Evolutionary conservation across 2,113 vertebrate genomes (phyloP), one percentile per base, ranked within the genome.

Genomic region (Scolopax mira): DNA sequence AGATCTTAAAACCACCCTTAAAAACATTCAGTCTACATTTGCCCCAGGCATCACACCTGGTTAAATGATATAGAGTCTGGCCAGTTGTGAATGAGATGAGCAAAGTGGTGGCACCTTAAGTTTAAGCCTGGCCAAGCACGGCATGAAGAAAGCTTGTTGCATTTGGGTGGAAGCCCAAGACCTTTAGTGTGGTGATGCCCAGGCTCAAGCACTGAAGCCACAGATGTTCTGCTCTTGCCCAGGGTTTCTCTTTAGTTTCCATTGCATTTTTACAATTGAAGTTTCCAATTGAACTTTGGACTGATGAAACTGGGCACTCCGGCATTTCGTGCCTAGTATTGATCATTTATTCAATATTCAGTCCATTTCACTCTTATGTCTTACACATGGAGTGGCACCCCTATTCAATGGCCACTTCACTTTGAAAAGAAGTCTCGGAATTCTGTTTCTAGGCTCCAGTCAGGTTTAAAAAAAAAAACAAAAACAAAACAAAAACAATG

Each of bases 151-250:
- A 69, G n/a, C 16, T 62, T 41, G 4, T 24, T 48, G 28, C 0
- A 0, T 41, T 46, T n/a, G 10, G 13, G 15, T 72, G 31, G 31
- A 87, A 89, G 81, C 9, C 13, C 11, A 88, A 0, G 0, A 3
- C 18, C 21, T 89, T 31, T 39, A n/a, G 12, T 5, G 5, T 2
- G 0, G 19, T 8, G 37, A 30, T 28, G 7, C 17, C 30, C 31
- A 49, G 31, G 22, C 27, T 77, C 11, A 31, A 28, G 39, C 1
- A 1, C 33, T 66, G 27, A 83, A 69, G 55, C 21, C 31, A 65
- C 12, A 83, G 27, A 12, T 80, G 23, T 10, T 48, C 60, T 61
- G 49, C 11, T 42, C 37, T 74, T 57, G 42, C 17, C 28, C 35
- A 75, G 28, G 77, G 24, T 6, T 79, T 65, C 37, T 12, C 10